Base-by-base conservation (phyloP, 2,113 vertebrate genomes). In the Neofelis nebulosa region DNA sequence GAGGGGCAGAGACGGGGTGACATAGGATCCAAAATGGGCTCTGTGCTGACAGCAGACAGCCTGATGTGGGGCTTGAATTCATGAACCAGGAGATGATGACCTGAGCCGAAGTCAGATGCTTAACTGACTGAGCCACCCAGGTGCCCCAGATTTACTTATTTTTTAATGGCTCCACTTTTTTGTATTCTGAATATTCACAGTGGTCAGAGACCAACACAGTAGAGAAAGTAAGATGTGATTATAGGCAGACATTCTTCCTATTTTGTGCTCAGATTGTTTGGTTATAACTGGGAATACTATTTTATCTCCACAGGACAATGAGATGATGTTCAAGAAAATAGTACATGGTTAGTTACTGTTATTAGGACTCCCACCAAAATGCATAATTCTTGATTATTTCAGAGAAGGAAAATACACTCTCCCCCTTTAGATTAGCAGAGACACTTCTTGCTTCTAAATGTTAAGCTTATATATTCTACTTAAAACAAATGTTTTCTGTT, bases 311-410 rank as follows among this genome's bases (percentile, higher is more conserved):
- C 0, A 91, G 50, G 57, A 94, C 57, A 87, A 83, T 66, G 33
- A 95, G n/a, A 52, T 91, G 15, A 89, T 96, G 38, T 88, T 97
- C 61, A 95, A 91, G 94, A 93, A 96, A 91, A 92, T 80, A 63
- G 11, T 86, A 36, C 68, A 25, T 45, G 33, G 10, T 88, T 66
- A 81, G 41, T 82, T 95, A 45, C 12, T 91, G 23, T 81, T 86
- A 86, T 66, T 87, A 85, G 57, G 45, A 81, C 45, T 86, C 45
- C n/a, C 33, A 50, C 52, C 52, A 45, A 82, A 86, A 87, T 45
- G 41, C 3, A 33, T 69, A 95, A 87, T 73, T 80, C 63, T 84
- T 94, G 12, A 74, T 31, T 76, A 90, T 74, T 68, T 82, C 27
- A 94, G 86, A 81, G 41, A 36, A 38, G 11, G 36, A 45, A 95